Conservation (phyloP, 92 coral and sea anemone genomes). For the Siderastrea siderea region DNA sequence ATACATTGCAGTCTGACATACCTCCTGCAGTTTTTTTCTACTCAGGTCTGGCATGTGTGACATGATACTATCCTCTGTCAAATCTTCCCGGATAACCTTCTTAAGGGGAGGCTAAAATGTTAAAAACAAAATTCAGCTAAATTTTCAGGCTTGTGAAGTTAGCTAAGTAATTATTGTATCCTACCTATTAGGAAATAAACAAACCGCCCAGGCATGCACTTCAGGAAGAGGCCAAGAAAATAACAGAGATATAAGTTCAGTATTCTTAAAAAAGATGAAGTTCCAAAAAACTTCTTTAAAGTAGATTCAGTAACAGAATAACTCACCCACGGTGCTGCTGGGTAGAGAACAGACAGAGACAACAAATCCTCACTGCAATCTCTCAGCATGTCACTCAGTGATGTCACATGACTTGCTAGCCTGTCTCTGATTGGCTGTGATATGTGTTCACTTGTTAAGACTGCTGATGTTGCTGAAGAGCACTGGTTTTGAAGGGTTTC, state of each 20-base stretch:
- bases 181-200: too few species aligned
- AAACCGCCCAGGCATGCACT: too few species aligned
- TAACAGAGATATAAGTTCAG: not conserved
- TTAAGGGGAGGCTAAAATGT: conserved; percentile 77
- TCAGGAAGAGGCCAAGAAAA: too few species aligned
- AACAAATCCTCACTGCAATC: conserved; percentile 83
- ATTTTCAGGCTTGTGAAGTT: not conserved
- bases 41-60: conserved; percentile 88
- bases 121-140: not conserved
- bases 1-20: not conserved
- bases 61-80: conserved; percentile 78
- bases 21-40: conserved; percentile 83
- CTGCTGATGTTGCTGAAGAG: conserved; percentile 8
- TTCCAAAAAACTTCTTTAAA: not conserved
- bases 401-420: conserved; percentile 67
- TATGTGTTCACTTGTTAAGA: conserved; percentile 69
- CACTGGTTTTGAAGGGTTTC: conserved; percentile 41
- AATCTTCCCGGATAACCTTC: conserved; percentile 65
- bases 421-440: conserved; percentile 84
- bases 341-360: conserved; percentile 80
- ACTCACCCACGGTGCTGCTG: conserved; percentile 92
- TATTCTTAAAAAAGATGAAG: not conserved
- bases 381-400: conserved; percentile 60
- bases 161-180: not conserved
- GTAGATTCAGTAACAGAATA: not conserved